Base-by-base conservation (phyloP, 2,888 invertebrate genomes). In the Troides helena region DNA sequence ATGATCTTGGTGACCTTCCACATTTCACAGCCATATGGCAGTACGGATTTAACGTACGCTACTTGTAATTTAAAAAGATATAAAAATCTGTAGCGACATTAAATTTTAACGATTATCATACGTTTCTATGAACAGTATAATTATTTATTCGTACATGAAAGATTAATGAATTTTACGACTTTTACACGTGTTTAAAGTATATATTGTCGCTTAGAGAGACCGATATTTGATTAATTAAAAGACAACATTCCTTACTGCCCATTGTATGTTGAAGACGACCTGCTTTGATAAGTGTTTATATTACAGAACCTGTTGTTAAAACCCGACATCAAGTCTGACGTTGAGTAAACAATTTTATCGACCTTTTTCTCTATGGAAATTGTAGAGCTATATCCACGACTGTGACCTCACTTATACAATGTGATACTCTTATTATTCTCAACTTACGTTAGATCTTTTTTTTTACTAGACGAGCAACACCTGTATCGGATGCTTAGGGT, bases 261-360 rank as follows among this genome's bases (percentile, higher is more conserved):
- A 43, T 71, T 62, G 39, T 64, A 68, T 58, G 50, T 6, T 57
- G 39, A 53, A 18, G 53, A 68, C 66, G 61, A 62, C 63, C 53
- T 43, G 59, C 63, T 62, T 71, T 59, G 65, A 71, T 68, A 62
- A 65, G 58, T 30, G 50, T 71, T 72, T 73, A 73, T 74, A 72
- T 71, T 69, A 74, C 73, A 65, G 58, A 72, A 73, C 75, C 72
- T 71, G 74, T 76, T 71, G 68, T 68, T 72, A 71, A 72, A 75
- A 73, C 75, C 71, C 67, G 70, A 66, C 63, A 60, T 67, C 58
- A 58, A 63, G 25, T 68, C 57, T n/a, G 30, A 62, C 56, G 7
- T 68, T 59, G 50, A 23, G 56, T 62, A 56, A 62, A 68, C 62
- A 50, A 63, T 63, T 25, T 58, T 62, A 56, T 64, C 30, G 6